Base-by-base conservation (phyloP, 1,140 invertebrate species). In the Cydia amplana region DNA sequence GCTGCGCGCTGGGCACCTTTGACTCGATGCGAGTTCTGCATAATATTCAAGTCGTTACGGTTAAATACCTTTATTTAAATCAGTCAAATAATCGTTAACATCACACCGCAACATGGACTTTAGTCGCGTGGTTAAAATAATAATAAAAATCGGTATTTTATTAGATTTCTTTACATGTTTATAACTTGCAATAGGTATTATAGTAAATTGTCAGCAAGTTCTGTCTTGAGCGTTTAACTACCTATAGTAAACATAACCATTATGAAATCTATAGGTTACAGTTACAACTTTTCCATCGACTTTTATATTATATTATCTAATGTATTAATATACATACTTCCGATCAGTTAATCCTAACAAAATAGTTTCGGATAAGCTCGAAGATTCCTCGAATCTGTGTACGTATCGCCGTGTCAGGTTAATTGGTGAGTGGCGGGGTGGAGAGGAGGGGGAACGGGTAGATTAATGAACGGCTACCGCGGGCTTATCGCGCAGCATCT, bases 401-500 rank as follows among this genome's bases (percentile, higher is more conserved):
- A 85, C 85, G 81, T 80, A 82, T 89, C 81, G 73, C 75, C 43
- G 60, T 88, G 90, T 89, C 83, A 82, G 81, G 87, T 88, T 92
- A 92, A 92, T 92, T 92, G 89, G 89, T 90, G 82, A 83, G 67
- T 51, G 74, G 78, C 70, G 78, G 78, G 74, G 82, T 74, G 83
- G 82, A 16, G 43, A 16, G 43, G 43, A 46, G 43, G 85, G 88
- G 87, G 86, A 83, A 55, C 51, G 83, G 89, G 88, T 83, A 92
- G 89, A 92, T 92, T 92, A 92, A 92, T 92, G 90, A 92, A 89
- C 84, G 88, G 90, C 90, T 92, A 92, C 90, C 85, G 90, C 87
- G 79, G 82, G 84, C 89, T 92, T 92, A 92, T 92, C 90, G 85
- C 82, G 82, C 85, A 84, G 86, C 90, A 92, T 92, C 90, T 86